phyloP scores from a whole-genome alignment of 2,888 invertebrate genomes.

The Drosophila barbarae region DNA sequence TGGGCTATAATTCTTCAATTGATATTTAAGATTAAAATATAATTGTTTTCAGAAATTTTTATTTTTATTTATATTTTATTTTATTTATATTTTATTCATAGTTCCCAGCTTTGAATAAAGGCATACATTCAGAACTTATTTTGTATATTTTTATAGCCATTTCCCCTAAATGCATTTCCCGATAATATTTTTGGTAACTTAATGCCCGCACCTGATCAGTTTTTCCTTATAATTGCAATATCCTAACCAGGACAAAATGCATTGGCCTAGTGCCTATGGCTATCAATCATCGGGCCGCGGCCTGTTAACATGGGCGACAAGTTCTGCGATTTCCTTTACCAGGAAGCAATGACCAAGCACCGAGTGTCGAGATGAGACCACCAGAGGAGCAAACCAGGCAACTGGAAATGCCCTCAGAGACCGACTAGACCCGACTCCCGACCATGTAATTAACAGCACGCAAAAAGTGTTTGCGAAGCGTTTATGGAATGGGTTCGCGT shows the following conservation, averaged over 20 bases:
- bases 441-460: conserved; percentile 74
- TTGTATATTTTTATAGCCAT: too few species aligned
- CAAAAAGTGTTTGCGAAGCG: conserved; percentile 72
- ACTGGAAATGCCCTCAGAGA: conserved; percentile 66
- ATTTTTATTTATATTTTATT: too few species aligned
- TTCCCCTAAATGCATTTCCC: too few species aligned
- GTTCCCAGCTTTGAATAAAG: too few species aligned
- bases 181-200: background rate
- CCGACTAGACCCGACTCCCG: conserved; percentile 45
- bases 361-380: conserved; percentile 48
- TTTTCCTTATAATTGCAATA: conserved; percentile 8
- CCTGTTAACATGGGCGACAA: conserved; percentile 43
- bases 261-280: conserved; percentile 55
- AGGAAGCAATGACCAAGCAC: conserved; percentile 72
- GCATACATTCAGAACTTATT: rapidly evolving
- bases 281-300: conserved; percentile 64
- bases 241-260: conserved; percentile 9
- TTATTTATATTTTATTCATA: too few species aligned
- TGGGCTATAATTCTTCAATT: background rate
- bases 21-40: too few species aligned
- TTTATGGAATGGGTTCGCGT: conserved; percentile 57
- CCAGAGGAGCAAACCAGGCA: conserved; percentile 54
- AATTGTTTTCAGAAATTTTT: too few species aligned
- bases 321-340: conserved; percentile 63
- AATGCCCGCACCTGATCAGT: background rate